Conservation (phyloP, 1,140 invertebrate species). For the Drosophila kohkoa region DNA sequence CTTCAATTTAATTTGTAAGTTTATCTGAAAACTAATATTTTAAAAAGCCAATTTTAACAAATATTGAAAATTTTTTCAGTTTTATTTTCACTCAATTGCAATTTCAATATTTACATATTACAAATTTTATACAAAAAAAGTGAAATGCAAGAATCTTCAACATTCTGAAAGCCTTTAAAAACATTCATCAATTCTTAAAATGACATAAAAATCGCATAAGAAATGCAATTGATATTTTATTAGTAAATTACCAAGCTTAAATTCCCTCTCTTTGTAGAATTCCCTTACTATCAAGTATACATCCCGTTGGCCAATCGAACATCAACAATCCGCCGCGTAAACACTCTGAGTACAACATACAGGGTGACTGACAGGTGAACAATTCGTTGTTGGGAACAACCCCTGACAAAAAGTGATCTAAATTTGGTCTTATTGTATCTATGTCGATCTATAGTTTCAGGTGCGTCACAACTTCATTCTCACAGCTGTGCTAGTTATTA, state of each 20-base stretch:
- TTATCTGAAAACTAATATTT: no score
- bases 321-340: neutral
- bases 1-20: no score
- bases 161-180: no score
- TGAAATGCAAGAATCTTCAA: no score
- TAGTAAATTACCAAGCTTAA: neutral
- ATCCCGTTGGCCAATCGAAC: neutral
- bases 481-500: conserved; percentile 64
- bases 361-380: neutral
- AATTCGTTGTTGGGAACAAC: neutral
- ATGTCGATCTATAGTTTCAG: conserved; percentile 26
- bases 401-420: neutral
- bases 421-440: conserved; percentile 2
- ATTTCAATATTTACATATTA: no score
- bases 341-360: neutral
- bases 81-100: no score
- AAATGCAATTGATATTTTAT: no score
- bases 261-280: neutral
- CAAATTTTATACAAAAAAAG: no score
- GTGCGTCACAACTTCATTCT: conserved; percentile 56
- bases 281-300: neutral
- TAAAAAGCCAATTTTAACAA: no score
- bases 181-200: no score
- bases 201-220: no score
- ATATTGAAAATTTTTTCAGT: no score